A percentile compares a stretch with the other conserved stretches of the same genome.
Conservation (phyloP, 2,113 vertebrate species). For the Panthera uncia region DNA sequence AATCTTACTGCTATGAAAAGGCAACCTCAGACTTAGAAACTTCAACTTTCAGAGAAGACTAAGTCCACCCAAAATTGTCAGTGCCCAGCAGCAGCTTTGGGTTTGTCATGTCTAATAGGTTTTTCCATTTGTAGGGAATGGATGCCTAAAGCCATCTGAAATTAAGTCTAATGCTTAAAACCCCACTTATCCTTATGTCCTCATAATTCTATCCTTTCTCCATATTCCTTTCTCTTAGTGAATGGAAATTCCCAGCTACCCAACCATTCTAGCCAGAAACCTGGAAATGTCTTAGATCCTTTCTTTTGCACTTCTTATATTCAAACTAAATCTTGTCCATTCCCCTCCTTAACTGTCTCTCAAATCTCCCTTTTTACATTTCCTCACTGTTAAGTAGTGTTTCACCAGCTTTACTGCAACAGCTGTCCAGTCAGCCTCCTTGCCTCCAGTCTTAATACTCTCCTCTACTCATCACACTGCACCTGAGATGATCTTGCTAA, state of each 20-base stretch:
- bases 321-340: neutral
- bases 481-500: neutral
- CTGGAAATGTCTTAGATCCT: neutral
- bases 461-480: neutral
- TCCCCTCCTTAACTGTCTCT: neutral
- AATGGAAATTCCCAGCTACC: neutral
- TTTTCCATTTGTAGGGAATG: neutral
- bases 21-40: neutral
- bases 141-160: neutral
- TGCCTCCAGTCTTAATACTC: neutral
- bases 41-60: neutral
- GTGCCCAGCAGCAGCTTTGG: neutral
- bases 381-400: neutral
- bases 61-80: neutral
- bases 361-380: neutral
- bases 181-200: neutral
- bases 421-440: neutral
- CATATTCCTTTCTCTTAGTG: neutral
- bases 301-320: neutral
- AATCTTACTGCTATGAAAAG: neutral
- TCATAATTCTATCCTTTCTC: conserved; percentile 14
- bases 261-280: neutral
- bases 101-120: neutral
- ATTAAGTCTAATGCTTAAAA: neutral
- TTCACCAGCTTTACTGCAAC: neutral